Evolutionary conservation across 2,113 vertebrate species (phyloP).

Genomic region (Gorilla gorilla): DNA sequence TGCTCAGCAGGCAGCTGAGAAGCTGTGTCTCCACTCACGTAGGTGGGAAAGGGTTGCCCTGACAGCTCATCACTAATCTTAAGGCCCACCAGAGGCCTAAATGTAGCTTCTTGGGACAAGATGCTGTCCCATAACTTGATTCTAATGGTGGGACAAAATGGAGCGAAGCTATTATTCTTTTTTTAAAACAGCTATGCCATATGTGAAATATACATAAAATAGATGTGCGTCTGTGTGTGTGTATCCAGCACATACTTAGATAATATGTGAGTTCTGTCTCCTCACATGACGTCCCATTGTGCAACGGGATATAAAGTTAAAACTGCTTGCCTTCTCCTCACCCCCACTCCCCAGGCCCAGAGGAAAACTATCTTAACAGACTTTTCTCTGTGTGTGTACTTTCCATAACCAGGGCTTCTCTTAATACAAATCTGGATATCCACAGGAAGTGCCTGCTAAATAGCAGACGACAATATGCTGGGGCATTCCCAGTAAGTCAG

Average conservation of each 20-base stretch:
- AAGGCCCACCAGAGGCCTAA: neutral
- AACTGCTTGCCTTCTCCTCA: neutral
- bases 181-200: neutral
- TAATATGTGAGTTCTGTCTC: accelerated
- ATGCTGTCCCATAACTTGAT: accelerated
- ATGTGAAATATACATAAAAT: neutral
- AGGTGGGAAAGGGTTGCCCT: neutral
- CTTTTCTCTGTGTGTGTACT: accelerated
- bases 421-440: neutral
- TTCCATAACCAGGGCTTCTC: neutral
- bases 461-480: accelerated
- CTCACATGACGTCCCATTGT: neutral
- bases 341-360: accelerated
- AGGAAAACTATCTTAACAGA: neutral
- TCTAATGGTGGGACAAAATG: neutral
- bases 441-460: accelerated
- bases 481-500: accelerated
- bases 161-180: neutral
- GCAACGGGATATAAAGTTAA: too few species aligned
- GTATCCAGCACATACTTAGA: too few species aligned
- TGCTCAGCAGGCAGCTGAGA: neutral
- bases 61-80: neutral
- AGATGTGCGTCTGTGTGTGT: accelerated
- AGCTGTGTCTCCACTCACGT: accelerated
- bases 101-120: neutral